Evolutionary conservation across 1,140 invertebrate species (phyloP).

Genomic region (Zaprionus tsacasi): DNA sequence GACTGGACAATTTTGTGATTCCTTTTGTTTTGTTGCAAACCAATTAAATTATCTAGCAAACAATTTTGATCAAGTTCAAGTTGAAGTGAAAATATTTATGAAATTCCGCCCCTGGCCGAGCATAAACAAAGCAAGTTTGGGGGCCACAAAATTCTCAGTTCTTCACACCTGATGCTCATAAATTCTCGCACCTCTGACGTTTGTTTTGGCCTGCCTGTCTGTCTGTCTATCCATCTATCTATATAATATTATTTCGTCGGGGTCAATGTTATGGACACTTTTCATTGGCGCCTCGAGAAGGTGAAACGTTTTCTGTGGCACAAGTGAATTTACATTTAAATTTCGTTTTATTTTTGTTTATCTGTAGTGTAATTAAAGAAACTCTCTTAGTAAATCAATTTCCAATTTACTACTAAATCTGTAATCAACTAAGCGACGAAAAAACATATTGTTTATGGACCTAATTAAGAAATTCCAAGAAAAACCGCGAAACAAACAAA

Average conservation of each 20-base stretch:
- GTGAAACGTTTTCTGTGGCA: neutral
- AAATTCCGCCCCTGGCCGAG: constrained; percentile 49
- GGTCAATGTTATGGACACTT: constrained; percentile 12
- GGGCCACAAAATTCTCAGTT: constrained; percentile 23
- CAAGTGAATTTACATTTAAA: neutral
- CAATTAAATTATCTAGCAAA: constrained; percentile 59
- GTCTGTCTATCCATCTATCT: constrained; percentile 8
- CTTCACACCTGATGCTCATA: constrained; percentile 67
- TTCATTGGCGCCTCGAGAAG: neutral
- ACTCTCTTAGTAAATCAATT: neutral
- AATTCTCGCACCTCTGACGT: constrained; percentile 51
- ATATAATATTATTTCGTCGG: constrained; percentile 19
- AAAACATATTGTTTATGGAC: neutral
- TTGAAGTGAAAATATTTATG: constrained; percentile 56
- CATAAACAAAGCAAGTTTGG: constrained; percentile 40
- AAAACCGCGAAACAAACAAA: neutral
- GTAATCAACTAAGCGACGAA: neutral
- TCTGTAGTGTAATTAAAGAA: neutral
- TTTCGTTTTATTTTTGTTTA: neutral
- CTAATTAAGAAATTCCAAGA: neutral
- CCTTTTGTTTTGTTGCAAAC: constrained; percentile 56
- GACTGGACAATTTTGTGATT: constrained; percentile 42
- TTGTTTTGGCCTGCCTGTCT: constrained; percentile 20
- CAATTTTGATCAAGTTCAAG: constrained; percentile 69
- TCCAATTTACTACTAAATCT: neutral